phyloP scores from a whole-genome alignment of 1,140 invertebrate species.

The Arctopsyche grandis region DNA sequence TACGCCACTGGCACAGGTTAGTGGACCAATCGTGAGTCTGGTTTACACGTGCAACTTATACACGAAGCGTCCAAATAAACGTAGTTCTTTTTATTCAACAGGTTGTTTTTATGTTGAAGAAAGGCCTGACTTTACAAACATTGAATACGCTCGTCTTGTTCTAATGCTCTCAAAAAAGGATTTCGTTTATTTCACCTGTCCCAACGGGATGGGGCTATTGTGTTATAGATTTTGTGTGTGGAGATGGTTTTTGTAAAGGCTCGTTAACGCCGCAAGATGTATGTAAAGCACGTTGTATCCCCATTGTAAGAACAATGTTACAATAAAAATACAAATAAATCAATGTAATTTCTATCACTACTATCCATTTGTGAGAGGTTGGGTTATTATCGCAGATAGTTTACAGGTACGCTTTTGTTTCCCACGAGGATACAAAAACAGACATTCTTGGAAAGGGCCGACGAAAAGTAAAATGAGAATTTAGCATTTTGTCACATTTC shows the following conservation, averaged over 20 bases:
- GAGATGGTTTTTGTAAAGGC: neutral
- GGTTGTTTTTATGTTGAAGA: conserved; percentile 3
- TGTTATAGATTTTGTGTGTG: neutral
- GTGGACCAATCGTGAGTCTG: conserved; percentile 22
- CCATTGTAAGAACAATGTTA: no score
- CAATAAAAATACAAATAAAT: no score
- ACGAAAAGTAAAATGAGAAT: neutral
- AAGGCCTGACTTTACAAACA: neutral
- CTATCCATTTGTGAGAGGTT: no score
- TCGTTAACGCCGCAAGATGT: neutral
- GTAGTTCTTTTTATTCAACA: conserved; percentile 13
- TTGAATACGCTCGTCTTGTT: conserved; percentile 19
- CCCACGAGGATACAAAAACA: neutral
- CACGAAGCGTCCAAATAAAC: conserved; percentile 14
- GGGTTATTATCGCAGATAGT: no score
- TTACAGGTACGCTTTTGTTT: no score
- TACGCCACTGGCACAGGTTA: conserved; percentile 30
- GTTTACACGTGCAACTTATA: conserved; percentile 31
- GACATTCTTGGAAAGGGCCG: neutral
- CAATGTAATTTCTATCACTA: no score
- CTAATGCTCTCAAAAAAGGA: neutral
- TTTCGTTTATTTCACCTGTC: conserved; percentile 8
- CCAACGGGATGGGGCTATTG: neutral
- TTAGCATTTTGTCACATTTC: neutral
- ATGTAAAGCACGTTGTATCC: neutral